These are phyloP conservation scores for Phaedon cochleariae DNA, from an alignment of 2,888 invertebrate species.

Conservation along the genomic window DNA sequence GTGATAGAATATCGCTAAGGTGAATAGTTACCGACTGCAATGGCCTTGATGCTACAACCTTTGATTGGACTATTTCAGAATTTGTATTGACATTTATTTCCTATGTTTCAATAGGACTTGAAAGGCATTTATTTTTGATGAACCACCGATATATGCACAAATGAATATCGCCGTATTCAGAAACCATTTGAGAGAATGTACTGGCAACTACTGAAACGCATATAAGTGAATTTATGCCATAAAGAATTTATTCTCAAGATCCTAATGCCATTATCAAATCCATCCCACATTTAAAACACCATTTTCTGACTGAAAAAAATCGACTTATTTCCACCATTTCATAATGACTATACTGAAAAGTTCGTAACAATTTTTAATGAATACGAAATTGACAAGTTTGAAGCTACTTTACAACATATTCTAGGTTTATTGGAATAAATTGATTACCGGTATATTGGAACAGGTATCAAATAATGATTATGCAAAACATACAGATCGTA, in stretches of 20 bases:
- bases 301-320: neutral
- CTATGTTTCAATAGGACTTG: too few species aligned
- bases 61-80: too few species aligned
- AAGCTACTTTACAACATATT: neutral
- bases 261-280: neutral
- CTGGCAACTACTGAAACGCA: neutral
- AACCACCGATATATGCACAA: too few species aligned
- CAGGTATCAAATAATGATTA: too few species aligned
- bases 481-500: too few species aligned
- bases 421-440: neutral
- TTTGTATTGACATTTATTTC: too few species aligned
- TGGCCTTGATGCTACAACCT: too few species aligned
- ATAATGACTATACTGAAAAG: slow-evolving; percentile 41
- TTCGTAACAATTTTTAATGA: slow-evolving; percentile 33
- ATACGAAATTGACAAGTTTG: slow-evolving; percentile 19
- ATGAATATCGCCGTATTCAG: neutral
- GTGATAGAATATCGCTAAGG: too few species aligned
- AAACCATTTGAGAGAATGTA: neutral
- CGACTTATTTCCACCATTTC: slow-evolving; percentile 29
- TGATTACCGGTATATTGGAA: neutral
- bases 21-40: too few species aligned
- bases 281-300: neutral
- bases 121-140: too few species aligned
- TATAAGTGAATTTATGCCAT: neutral
- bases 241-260: neutral